Evolutionary conservation across 2,113 vertebrate genomes (phyloP), one percentile per base, ranked within the genome.

Genomic region (Manacus vitellinus): DNA sequence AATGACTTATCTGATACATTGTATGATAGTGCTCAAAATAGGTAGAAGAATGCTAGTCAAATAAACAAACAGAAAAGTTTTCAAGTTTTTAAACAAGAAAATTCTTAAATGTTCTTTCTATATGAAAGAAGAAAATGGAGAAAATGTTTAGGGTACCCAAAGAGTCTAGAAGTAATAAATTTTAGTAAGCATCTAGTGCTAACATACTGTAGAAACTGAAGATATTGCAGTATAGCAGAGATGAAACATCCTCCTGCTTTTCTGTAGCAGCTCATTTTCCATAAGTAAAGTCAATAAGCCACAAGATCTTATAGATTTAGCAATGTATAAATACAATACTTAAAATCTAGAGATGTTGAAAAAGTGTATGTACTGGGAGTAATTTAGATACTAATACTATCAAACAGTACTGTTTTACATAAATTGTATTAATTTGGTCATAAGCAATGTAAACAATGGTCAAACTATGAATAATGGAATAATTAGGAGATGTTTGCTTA

Each of bases 11-110:
- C 23, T 66, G 30, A 49, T 43, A 43, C 9, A 16, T 4, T 79
- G 4, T 39, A 8, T n/a, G 11, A 49, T 10, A 49, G 7, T 0
- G 0, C 70, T 61, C 33, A 79, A 0, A 43, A n/a, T 5, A 85
- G 11, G 14, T 72, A 52, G 19, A 82, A 62, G 23, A 49, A 27
- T 56, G 68, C 1, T 5, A 37, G 43, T 31, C 4, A 55, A 56
- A 9, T 16, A 75, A 80, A 12, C 21, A 79, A 80, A 49, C 21
- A 39, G 5, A 58, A 41, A 55, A 14, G 61, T 12, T 49, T 37
- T n/a, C 21, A 41, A 33, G 6, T 43, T 77, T 8, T 56, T 46
- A 62, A 76, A 51, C 3, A 39, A 52, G 14, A 0, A 74, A 71
- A 71, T 67, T 47, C 9, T 59, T 33, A 59, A 37, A 4, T 56